phyloP scores from a whole-genome alignment of 2,797 vertebrate species.

The Sebastes kiyomatsui region DNA sequence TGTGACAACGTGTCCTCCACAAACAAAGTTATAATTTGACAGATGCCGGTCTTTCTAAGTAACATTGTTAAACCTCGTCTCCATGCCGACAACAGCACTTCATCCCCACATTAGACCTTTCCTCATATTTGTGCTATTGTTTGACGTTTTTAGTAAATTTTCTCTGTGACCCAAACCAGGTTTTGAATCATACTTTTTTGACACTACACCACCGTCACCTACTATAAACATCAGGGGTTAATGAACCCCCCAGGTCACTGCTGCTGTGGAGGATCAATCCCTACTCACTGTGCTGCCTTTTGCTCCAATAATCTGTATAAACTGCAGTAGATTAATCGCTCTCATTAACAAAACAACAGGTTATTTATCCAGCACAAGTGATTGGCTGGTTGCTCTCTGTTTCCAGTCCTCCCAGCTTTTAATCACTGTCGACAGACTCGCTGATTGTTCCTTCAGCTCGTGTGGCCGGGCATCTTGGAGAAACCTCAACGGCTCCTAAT shows the following conservation, averaged over 20 bases:
- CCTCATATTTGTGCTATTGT: not conserved
- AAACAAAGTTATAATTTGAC: conserved; percentile 40
- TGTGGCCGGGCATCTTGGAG: conserved; percentile 13
- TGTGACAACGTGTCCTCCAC: conserved; percentile 19
- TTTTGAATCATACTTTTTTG: not conserved
- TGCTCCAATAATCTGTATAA: not conserved
- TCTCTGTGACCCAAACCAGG: not conserved
- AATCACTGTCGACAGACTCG: conserved; percentile 34
- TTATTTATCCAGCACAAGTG: conserved; percentile 19
- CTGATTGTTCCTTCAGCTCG: conserved; percentile 46
- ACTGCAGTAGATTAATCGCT: conserved; percentile 7
- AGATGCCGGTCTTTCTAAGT: conserved; percentile 17
- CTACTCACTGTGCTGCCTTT: not conserved
- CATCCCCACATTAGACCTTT: conserved; percentile 1
- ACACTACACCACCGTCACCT: not conserved
- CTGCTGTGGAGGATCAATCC: not conserved
- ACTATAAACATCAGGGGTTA: not conserved
- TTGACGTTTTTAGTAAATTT: not conserved
- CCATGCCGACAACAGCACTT: not conserved
- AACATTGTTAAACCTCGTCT: conserved; percentile 19
- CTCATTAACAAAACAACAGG: not conserved
- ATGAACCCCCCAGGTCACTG: not conserved
- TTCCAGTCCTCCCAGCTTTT: conserved; percentile 7
- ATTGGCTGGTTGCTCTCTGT: conserved; percentile 13
- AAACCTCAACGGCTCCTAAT: conserved; percentile 51